phyloP scores from a whole-genome alignment of 2,113 vertebrate genomes.

The Cnemophilus loriae region DNA sequence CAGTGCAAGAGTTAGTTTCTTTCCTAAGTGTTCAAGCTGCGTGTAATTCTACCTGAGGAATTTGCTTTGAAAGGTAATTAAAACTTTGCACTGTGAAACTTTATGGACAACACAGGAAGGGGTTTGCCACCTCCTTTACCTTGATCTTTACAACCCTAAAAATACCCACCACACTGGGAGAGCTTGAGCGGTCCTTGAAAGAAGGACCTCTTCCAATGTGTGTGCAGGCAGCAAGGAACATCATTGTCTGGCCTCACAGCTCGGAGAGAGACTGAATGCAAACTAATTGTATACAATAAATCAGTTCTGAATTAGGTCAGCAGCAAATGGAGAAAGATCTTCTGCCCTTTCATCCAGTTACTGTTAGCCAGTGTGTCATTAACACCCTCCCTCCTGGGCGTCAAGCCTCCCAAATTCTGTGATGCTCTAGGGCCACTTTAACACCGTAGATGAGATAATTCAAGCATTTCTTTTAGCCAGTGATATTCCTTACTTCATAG shows the following conservation, averaged over 20 bases:
- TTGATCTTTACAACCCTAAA: neutral
- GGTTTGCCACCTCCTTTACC: neutral
- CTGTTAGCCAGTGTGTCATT: neutral
- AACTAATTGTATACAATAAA: neutral
- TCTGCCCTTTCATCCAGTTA: neutral
- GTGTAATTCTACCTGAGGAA: neutral
- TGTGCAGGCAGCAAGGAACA: neutral
- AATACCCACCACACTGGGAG: neutral
- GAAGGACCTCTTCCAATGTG: neutral
- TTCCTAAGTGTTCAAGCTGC: neutral
- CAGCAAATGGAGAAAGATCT: neutral
- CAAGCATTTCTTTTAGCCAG: neutral
- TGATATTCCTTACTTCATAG: neutral
- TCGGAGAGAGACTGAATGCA: neutral
- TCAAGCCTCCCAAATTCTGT: neutral
- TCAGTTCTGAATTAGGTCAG: neutral
- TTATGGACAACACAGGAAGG: neutral
- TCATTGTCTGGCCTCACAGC: neutral
- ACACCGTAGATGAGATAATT: neutral
- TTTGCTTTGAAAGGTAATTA: slow-evolving; percentile 2
- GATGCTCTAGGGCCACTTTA: neutral
- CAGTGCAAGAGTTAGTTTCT: neutral
- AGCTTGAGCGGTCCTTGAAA: neutral
- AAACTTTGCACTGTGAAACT: neutral
- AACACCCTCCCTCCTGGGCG: neutral